Conservation (phyloP, 1,140 invertebrate species). For the Hetaerina americana region DNA sequence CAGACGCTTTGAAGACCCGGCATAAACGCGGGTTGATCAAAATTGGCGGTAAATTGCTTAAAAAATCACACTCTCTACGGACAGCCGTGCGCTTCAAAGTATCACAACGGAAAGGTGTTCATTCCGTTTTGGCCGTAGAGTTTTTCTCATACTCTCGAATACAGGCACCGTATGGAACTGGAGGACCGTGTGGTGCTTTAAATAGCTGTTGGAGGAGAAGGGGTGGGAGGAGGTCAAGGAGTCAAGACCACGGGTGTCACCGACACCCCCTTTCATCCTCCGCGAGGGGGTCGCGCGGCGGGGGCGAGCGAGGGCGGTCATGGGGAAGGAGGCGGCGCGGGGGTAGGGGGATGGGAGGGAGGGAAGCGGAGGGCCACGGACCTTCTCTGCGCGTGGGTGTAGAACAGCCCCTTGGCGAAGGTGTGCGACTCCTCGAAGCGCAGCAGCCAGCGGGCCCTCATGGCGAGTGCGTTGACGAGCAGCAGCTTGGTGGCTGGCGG, state of each 20-base stretch:
- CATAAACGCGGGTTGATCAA: no score
- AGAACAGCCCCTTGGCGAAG: slow-evolving; percentile 24
- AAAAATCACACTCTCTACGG: no score
- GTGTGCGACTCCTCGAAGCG: slow-evolving; percentile 23
- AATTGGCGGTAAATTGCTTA: no score
- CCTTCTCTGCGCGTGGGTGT: slow-evolving; percentile 19
- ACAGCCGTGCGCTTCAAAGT: no score
- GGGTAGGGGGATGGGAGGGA: background rate
- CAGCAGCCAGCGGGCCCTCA: slow-evolving; percentile 23
- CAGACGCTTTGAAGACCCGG: no score
- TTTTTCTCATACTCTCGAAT: no score
- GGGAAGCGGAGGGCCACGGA: slow-evolving; percentile 5
- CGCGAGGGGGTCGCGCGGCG: background rate
- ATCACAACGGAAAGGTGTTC: no score
- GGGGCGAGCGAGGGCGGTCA: background rate
- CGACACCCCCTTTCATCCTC: no score
- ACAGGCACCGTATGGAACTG: no score
- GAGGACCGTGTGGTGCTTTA: no score
- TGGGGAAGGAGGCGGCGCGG: background rate
- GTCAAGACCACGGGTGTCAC: background rate
- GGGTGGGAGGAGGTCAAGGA: background rate
- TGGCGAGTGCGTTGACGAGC: slow-evolving; percentile 20
- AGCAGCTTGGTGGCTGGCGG: slow-evolving; percentile 17
- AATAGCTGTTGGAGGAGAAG: background rate
- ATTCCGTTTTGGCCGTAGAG: no score